Evolutionary conservation across 30 jellyfish, hydroid and myxozoan species (phyloP), one percentile per base, ranked within the genome.

Genomic region (Hydractinia symbiolongicarpus): DNA sequence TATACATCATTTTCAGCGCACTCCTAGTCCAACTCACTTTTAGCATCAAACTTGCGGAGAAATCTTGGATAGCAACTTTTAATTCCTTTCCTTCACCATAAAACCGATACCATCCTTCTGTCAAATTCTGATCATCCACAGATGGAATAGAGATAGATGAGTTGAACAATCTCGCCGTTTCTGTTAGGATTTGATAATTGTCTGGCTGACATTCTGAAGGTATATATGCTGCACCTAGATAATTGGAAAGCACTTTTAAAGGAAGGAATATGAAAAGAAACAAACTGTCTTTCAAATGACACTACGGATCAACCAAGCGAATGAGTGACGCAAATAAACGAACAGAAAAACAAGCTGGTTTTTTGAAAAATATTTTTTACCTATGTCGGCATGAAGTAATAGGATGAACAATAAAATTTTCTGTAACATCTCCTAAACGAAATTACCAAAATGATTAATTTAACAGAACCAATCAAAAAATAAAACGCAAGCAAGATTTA

Each of bases 151-250:
- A 44, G 7, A 13, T 13, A 1, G 9, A n/a, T n/a, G 9, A n/a
- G 16, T 44, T n/a, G 40, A 64, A 64, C 40, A 64, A 64, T 64
- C 74, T 64, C 4, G 74, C 74, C 19, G 74, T 7, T 7, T 64
- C 74, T 7, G 52, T 64, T n/a, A 64, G 74, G 40, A 64, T 2
- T 6, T 64, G 19, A 64, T 64, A 51, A 64, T 64, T 64, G 7
- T 13, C 74, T n/a, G 74, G 52, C 9, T 64, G 74, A 64, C 74
- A 64, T 64, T 64, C 74, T 7, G 19, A 64, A 64, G 74, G 74
- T 51, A 64, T n/a, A 64, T 44, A 6, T 64, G 19, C 74, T 64
- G 40, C 19, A 64, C 16, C 17, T n/a, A 13, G 40, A 13, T 64
- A 0, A 64, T n/a, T 7, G 17, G 40, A 13, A 64, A 7, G 74